Evolutionary conservation across 2,113 vertebrate species (phyloP).

Genomic region (Lagopus muta): DNA sequence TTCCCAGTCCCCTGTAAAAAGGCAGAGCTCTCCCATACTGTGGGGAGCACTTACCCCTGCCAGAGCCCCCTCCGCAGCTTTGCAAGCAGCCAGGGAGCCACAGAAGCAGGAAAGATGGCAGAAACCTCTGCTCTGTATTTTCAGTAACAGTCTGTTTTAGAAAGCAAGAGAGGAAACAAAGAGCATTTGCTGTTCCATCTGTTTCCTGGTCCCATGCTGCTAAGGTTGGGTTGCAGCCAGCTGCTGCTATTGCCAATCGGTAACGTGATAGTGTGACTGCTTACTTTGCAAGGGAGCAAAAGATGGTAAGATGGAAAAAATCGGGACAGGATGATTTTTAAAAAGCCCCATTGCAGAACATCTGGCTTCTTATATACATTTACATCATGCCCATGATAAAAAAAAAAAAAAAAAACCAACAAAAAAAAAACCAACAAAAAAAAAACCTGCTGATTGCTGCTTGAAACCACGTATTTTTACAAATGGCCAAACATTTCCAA

Average conservation of each 20-base stretch:
- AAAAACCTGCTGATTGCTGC: background rate
- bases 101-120: background rate
- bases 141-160: conserved; percentile 22
- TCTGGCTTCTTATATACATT: background rate
- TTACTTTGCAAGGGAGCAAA: background rate
- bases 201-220: background rate
- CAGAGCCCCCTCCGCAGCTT: background rate
- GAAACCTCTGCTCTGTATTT: conserved; percentile 10
- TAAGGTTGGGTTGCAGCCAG: conserved; percentile 35
- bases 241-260: conserved; percentile 23
- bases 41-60: background rate
- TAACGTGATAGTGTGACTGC: background rate
- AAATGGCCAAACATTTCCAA: background rate
- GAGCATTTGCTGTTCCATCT: conserved; percentile 64
- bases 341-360: background rate
- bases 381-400: background rate
- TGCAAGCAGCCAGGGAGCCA: background rate
- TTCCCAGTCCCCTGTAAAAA: background rate
- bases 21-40: background rate
- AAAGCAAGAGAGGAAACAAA: conserved; percentile 22
- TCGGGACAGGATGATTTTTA: background rate
- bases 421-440: background rate
- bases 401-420: background rate
- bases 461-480: background rate
- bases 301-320: background rate